Percentiles rank a stretch among this genome's conserved stretches.
Conservation (phyloP, 2,888 invertebrate genomes). For the Hybos culiciformis region DNA sequence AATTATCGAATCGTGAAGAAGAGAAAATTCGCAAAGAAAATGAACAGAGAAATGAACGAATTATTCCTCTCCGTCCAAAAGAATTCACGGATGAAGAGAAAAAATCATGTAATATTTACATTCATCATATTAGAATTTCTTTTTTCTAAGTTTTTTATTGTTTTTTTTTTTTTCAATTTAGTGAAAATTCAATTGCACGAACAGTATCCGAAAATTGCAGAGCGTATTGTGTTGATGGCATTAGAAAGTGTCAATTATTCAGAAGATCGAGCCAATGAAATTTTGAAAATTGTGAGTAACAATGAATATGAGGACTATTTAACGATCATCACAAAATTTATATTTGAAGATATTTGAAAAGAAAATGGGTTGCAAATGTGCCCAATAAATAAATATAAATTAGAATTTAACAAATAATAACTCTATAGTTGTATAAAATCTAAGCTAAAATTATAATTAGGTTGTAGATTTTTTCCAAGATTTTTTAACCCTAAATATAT, state of each 20-base stretch:
- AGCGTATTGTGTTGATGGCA: slow-evolving; percentile 69
- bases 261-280: slow-evolving; percentile 66
- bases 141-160: neutral
- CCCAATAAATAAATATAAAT: no score
- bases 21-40: slow-evolving; percentile 17
- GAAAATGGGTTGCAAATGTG: no score
- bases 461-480: no score
- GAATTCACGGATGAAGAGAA: slow-evolving; percentile 58
- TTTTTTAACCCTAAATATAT: no score
- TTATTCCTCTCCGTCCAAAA: slow-evolving; percentile 40
- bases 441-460: no score
- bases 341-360: no score
- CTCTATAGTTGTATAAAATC: no score
- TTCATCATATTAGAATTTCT: neutral
- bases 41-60: slow-evolving; percentile 28
- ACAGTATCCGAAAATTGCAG: slow-evolving; percentile 62
- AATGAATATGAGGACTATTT: no score
- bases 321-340: no score
- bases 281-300: slow-evolving; percentile 61
- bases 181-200: slow-evolving; percentile 56
- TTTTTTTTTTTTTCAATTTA: slow-evolving; percentile 31
- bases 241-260: slow-evolving; percentile 79
- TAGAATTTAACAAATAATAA: no score
- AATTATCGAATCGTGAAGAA: slow-evolving; percentile 34
- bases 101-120: slow-evolving; percentile 42